Evolutionary conservation across 2,888 invertebrate species (phyloP).

Genomic region (Macropis europaea): DNA sequence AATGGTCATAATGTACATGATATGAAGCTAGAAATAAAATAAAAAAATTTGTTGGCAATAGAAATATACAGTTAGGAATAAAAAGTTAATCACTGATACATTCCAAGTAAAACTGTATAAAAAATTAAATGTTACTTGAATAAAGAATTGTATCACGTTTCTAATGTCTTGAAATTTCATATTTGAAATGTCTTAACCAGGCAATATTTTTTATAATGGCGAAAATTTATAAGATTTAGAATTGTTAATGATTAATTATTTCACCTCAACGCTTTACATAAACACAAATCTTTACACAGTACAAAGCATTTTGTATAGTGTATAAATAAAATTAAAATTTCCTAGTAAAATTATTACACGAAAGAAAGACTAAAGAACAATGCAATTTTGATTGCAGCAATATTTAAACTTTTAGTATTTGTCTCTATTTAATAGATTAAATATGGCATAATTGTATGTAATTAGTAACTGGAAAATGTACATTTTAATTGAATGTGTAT

Average conservation of each 20-base stretch:
- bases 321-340: conserved; percentile 24
- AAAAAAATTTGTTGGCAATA: not conserved
- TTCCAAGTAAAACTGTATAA: conserved; percentile 24
- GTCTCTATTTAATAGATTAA: conserved; percentile 31
- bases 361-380: conserved; percentile 36
- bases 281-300: conserved; percentile 1
- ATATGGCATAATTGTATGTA: conserved; percentile 42
- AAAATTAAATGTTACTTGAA: conserved; percentile 4
- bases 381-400: conserved; percentile 33
- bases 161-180: conserved; percentile 1
- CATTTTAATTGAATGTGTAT: conserved; percentile 1
- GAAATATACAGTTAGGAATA: conserved; percentile 26
- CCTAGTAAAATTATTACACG: conserved; percentile 35
- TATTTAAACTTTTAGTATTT: conserved; percentile 29
- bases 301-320: conserved; percentile 32
- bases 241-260: not conserved
- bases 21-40: conserved; percentile 48
- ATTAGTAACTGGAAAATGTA: conserved; percentile 35
- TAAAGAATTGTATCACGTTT: not conserved
- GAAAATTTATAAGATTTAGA: conserved; percentile 4
- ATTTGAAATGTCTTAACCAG: not conserved
- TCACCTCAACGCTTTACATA: not conserved
- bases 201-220: not conserved
- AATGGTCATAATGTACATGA: conserved; percentile 48
- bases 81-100: conserved; percentile 19